Base-by-base conservation (phyloP, 2,888 invertebrate genomes). In the Melanargia galathea region DNA sequence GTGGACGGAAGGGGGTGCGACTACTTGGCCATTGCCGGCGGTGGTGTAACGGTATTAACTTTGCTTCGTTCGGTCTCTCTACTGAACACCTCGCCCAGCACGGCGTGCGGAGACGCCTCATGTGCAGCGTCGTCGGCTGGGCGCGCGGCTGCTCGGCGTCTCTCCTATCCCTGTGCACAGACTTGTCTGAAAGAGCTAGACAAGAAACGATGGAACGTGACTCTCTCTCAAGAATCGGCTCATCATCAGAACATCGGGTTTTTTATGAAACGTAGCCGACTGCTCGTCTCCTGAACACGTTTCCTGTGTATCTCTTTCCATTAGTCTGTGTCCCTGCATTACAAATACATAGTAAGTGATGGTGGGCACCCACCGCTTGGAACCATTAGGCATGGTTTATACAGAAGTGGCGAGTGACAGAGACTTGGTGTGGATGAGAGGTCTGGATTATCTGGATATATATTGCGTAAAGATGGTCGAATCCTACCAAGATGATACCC, bases 81-180 rank as follows among this genome's bases (percentile, higher is more conserved):
- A 93, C 92, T 86, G 93, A 93, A 91, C 94, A 95, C 92, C 95
- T 94, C 90, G 95, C 94, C 96, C 96, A 96, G 89, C 95, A 94
- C 81, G 96, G 96, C 82, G 95, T 95, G 90, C 95, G 94, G 86
- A 96, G 94, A 79, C 95, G 94, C 87, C 95, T 93, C 91, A 93
- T 93, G 92, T 94, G 94, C 71, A 93, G 92, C 73, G 94, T 92
- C 56, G 85, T 75, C 70, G 85, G 85, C 83, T 86, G 85, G 75
- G 81, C 79, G 2, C 86, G 83, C 71, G 86, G 87, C 83, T 84
- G 89, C 86, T 86, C 89, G 49, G 76, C 81, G 63, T 70, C 82
- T 79, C 90, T 81, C 84, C 90, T 92, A 90, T 91, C 92, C 92
- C 92, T 52, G 52, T 52, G 22, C 52, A 52, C 52, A 52, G 52